phyloP scores from a whole-genome alignment of 2,888 invertebrate species.

The Glaucopsyche alexis region DNA sequence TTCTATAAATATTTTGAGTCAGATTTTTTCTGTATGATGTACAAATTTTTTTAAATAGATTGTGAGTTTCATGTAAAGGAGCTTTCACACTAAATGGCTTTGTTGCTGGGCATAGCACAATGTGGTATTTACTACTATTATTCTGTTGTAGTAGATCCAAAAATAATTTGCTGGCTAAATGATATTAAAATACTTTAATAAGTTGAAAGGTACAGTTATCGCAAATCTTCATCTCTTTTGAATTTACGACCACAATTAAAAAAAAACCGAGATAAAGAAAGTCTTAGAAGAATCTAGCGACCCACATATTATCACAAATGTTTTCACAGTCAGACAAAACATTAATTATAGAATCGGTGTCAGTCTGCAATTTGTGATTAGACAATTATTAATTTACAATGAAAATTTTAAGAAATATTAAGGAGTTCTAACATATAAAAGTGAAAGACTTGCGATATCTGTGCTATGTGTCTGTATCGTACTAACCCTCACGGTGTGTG shows the following conservation, averaged over 20 bases:
- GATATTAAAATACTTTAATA: background rate
- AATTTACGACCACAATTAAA: background rate
- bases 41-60: too few species aligned
- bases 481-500: slow-evolving; percentile 1
- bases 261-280: background rate
- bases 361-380: too few species aligned
- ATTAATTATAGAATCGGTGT: background rate
- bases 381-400: background rate
- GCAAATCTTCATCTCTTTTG: background rate
- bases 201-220: background rate
- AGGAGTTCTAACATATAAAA: background rate
- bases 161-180: background rate
- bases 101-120: slow-evolving; percentile 3
- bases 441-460: background rate
- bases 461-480: background rate
- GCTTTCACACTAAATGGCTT: background rate
- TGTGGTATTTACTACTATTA: background rate
- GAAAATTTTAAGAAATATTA: background rate
- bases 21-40: background rate
- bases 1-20: background rate
- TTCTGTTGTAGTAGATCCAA: background rate
- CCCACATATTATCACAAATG: background rate
- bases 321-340: background rate
- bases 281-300: background rate
- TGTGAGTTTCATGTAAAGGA: background rate